Percentiles rank a stretch among this genome's conserved stretches.
phyloP scores from a whole-genome alignment of 2,797 vertebrate species.

The Paratrypauchen microcephalus region DNA sequence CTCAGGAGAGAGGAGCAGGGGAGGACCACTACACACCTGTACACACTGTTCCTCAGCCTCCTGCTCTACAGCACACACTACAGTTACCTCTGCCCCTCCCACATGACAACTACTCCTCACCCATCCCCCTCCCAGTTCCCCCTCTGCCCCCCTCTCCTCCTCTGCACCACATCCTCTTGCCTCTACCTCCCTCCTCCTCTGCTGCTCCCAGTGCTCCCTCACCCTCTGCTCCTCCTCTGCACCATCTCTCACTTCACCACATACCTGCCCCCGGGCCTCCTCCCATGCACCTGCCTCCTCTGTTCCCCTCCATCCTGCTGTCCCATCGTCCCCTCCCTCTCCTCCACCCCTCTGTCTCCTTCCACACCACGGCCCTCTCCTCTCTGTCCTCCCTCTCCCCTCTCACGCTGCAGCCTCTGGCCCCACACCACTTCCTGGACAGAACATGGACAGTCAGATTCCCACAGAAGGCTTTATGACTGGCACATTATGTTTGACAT shows the following conservation, averaged over 20 bases:
- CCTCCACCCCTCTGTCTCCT: conserved; percentile 70
- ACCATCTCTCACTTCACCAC: conserved; percentile 58
- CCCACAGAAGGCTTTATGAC: conserved; percentile 71
- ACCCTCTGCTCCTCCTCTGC: conserved; percentile 65
- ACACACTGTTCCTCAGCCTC: conserved; percentile 54
- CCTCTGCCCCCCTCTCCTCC: conserved; percentile 51
- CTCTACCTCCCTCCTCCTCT: conserved; percentile 70
- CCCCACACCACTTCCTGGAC: conserved; percentile 60
- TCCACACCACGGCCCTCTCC: conserved; percentile 52
- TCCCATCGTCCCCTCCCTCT: conserved; percentile 75
- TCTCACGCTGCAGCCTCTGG: conserved; percentile 81
- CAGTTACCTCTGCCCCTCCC: conserved; percentile 43
- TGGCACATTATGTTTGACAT: conserved; percentile 48
- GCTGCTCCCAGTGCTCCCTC: conserved; percentile 64
- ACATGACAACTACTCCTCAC: conserved; percentile 58
- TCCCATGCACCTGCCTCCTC: conserved; percentile 81
- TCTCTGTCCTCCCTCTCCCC: conserved; percentile 71
- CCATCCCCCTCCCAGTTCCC: conserved; percentile 64
- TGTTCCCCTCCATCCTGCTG: conserved; percentile 85
- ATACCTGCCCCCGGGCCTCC: conserved; percentile 75
- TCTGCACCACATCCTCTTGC: conserved; percentile 77
- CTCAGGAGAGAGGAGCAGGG: conserved; percentile 23
- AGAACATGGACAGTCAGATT: conserved; percentile 66
- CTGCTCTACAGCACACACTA: conserved; percentile 36
- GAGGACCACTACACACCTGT: conserved; percentile 47